Base-by-base conservation (phyloP, 92 coral and sea anemone genomes). In the Parazoanthus swiftii region DNA sequence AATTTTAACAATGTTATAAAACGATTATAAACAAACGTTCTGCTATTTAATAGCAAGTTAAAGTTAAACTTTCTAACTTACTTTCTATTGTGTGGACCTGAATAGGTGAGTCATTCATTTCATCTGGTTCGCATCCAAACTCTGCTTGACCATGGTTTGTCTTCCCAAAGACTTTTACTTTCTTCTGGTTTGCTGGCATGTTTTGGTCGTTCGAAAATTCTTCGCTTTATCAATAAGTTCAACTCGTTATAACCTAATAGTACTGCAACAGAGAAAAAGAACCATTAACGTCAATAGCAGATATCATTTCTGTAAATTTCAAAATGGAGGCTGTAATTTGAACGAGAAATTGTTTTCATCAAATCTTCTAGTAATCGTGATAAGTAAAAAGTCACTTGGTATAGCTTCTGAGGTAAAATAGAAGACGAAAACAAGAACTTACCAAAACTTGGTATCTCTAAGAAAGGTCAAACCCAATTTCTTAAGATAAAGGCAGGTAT, bases 181-280 rank as follows among this genome's bases (percentile, higher is more conserved):
- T 91, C 89, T 85, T 91, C 21, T 88, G 89, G 77, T 91, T 91
- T 42, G 93, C 71, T 18, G 93, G 93, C 93, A 91, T 91, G 36
- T 33, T 29, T 87, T 15, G 16, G 44, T 67, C 43, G 76, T 82
- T 58, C 56, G 67, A 23, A 50, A 84, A 82, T n/a, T 5, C 36
- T 18, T 80, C 23, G 70, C 36, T 42, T 51, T 82, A 13, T n/a
- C n/a, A 25, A 39, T 21, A 21, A 36, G 37, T 43, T 67, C 44
- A 46, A 46, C 14, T 70, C 26, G 38, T 2, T 44, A 42, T 26
- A 10, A 13, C 43, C 21, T 83, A 10, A 48, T 25, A 44, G 25
- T 81, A 65, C 23, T 71, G 36, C 8, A 20, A 56, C 6, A 16
- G 25, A 81, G 29, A 25, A 82, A 82, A 67, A 65, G 2, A 66